Conservation (phyloP, 2,797 vertebrate species). For the Eulemur coronatus region DNA sequence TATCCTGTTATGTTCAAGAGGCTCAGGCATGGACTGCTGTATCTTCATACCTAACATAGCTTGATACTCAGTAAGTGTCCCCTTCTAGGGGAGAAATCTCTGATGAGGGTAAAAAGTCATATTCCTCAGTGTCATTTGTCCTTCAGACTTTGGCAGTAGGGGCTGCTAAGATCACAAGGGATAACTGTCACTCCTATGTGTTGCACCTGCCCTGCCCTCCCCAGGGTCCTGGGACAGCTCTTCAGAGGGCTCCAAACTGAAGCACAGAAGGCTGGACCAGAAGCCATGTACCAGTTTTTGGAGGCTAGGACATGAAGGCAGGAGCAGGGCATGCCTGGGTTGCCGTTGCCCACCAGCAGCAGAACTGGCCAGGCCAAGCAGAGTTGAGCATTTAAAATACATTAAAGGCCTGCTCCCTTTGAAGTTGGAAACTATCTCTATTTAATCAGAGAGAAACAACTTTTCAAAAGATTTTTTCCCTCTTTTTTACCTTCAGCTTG, state of each 20-base stretch:
- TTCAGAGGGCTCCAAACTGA: not conserved
- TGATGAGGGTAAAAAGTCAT: not conserved
- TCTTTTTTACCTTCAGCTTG: conserved; percentile 86
- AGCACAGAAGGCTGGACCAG: not conserved
- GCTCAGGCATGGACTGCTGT: not conserved
- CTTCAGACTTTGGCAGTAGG: not conserved
- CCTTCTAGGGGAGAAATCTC: not conserved
- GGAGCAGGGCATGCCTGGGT: not conserved
- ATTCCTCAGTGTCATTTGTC: not conserved
- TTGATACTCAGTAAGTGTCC: not conserved
- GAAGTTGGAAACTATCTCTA: conserved; percentile 88
- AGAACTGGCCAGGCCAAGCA: conserved; percentile 44
- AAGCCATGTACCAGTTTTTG: not conserved
- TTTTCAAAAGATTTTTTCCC: conserved; percentile 86
- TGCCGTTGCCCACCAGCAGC: conserved; percentile 52
- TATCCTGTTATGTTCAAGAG: not conserved
- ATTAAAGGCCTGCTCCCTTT: conserved; percentile 87
- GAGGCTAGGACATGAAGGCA: not conserved
- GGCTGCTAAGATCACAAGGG: not conserved
- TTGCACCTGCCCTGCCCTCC: not conserved
- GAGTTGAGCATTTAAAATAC: conserved; percentile 86
- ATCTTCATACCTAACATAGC: not conserved
- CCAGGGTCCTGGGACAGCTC: not conserved
- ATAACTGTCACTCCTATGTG: not conserved
- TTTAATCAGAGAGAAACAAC: conserved; percentile 90